Evolutionary conservation across 2,797 vertebrate genomes (phyloP), one percentile per base, ranked within the genome.

Genomic region (Rhabdomys pumilio): DNA sequence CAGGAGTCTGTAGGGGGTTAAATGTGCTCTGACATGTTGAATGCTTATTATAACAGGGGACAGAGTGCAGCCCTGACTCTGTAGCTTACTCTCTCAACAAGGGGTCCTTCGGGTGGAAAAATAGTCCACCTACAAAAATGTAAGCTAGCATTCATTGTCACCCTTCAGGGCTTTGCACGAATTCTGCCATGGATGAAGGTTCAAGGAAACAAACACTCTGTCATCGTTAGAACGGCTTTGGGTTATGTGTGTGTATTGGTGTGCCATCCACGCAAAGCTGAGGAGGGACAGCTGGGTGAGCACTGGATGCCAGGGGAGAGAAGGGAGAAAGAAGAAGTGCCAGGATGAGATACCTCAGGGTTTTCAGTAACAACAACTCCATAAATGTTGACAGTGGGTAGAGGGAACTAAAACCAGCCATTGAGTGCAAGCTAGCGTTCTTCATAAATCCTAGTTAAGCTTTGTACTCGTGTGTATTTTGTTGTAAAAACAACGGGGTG

Each of bases 241-340:
- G 9, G 95, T 63, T 63, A 24, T 73, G 50, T 96, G 85, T 41
- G 83, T 92, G 83, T 50, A 50, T 90, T 93, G 86, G 75, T 85
- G 41, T 89, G 75, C n/a, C 63, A 73, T 90, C 24, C 90, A 93
- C 81, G 90, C 38, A 41, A 65, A 92, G 53, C 50, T 76, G 88
- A 90, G 47, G 90, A 93, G 81, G 75, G 94, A 55, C 84, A 92
- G 86, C 92, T 83, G 93, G 86, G 82, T 38, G 72, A 80, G 90
- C 53, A 19, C 65, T 34, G 89, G 73, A 22, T 57, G 44, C 47
- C 24, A 13, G 80, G 79, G 67, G 57, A 55, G 77, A 81, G 91
- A 26, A 63, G 57, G 67, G 57, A 89, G n/a, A 3, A 57, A 1
- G 6, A 59, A 50, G 79, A 38, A 17, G 63, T 17, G 41, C 31